These are phyloP conservation scores for Laupala kohalensis DNA, from an alignment of 1,140 invertebrate genomes.

Conservation along the genomic window DNA sequence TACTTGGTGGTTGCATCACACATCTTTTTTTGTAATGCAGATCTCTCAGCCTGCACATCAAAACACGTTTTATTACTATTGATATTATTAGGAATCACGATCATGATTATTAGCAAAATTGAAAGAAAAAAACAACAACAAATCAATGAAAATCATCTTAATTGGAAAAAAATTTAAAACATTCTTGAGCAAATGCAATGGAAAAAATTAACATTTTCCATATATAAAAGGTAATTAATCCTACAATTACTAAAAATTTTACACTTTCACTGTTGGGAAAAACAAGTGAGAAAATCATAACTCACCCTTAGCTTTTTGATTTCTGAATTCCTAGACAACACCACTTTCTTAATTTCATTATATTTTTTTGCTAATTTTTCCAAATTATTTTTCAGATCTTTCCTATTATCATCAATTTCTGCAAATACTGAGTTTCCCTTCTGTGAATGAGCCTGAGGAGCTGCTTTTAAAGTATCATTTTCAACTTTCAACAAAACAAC, in stretches of 20 bases:
- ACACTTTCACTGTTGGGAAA: not conserved
- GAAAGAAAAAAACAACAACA: no score
- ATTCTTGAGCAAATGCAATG: no score
- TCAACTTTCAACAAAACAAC: constrained; percentile 8
- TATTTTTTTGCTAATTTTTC: constrained; percentile 12
- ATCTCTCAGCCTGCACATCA: not conserved
- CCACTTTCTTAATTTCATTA: constrained; percentile 12
- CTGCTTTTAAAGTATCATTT: constrained; percentile 5
- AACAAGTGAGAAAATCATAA: not conserved
- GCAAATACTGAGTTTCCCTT: constrained; percentile 16
- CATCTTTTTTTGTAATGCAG: not conserved
- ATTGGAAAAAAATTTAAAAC: no score
- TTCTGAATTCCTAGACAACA: constrained; percentile 7
- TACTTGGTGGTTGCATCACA: not conserved
- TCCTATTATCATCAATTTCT: constrained; percentile 15
- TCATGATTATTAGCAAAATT: no score
- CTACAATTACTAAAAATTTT: not conserved
- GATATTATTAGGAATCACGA: no score
- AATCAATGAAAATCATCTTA: no score
- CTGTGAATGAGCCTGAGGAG: constrained; percentile 4
- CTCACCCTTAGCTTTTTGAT: constrained; percentile 12
- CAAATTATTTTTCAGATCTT: constrained; percentile 9
- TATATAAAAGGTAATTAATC: not conserved
- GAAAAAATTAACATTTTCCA: no score
- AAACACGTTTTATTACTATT: no score